Conservation (phyloP, 92 coral and sea anemone species). For the Epizoanthus fatuus region DNA sequence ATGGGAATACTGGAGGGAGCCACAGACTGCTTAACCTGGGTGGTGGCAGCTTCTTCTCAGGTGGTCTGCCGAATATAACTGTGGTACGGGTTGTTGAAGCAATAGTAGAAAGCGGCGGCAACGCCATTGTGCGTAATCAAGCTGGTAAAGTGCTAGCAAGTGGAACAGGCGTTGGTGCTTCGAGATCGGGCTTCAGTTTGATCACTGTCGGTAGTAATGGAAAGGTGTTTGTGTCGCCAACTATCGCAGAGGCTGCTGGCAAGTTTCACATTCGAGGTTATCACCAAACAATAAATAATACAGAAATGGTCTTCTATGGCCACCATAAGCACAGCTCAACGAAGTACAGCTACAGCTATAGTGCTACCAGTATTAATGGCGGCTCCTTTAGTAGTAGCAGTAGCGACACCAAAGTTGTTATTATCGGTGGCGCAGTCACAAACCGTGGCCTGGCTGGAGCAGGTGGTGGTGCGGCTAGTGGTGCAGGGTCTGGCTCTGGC, state of each 20-base stretch:
- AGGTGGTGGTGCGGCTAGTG: background rate
- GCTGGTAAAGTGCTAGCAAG: slow-evolving; percentile 17
- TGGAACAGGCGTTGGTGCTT: slow-evolving; percentile 14
- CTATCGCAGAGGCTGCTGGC: background rate
- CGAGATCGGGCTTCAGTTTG: slow-evolving; percentile 6
- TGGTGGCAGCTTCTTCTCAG: slow-evolving; percentile 93
- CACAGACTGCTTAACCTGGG: slow-evolving; percentile 92
- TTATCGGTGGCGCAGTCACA: slow-evolving; percentile 11
- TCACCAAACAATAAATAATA: background rate
- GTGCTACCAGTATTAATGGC: background rate
- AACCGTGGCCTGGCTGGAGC: slow-evolving; percentile 10
- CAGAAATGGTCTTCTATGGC: background rate
- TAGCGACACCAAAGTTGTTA: background rate
- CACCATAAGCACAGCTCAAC: slow-evolving; percentile 14
- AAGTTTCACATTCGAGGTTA: slow-evolving; percentile 18
- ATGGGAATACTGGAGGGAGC: slow-evolving; percentile 86
- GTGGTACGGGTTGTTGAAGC: slow-evolving; percentile 90
- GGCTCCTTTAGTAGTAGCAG: slow-evolving; percentile 1
- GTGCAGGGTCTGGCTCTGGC: background rate
- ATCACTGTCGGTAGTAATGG: slow-evolving; percentile 54
- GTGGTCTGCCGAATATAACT: slow-evolving; percentile 91
- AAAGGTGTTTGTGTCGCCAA: background rate
- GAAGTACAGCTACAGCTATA: slow-evolving; percentile 2
- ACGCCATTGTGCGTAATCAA: slow-evolving; percentile 65
- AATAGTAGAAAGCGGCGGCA: slow-evolving; percentile 84